phyloP scores from a whole-genome alignment of 2,888 invertebrate species.

The Helleia helle region DNA sequence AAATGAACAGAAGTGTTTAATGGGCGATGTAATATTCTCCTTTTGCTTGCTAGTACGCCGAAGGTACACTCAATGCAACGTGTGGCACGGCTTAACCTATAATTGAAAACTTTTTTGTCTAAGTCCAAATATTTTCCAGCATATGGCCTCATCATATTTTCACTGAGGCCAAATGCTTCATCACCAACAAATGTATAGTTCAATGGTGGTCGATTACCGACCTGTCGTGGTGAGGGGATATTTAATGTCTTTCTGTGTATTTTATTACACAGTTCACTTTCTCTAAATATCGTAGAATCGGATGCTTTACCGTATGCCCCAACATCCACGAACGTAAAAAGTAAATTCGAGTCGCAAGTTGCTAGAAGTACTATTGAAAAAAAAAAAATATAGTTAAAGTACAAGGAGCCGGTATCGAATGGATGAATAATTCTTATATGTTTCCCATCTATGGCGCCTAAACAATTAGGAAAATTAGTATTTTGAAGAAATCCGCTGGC shows the following conservation, averaged over 20 bases:
- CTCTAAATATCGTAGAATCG: conserved; percentile 22
- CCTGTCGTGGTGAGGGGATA: conserved; percentile 20
- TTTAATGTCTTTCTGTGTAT: conserved; percentile 20
- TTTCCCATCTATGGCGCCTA: conserved; percentile 20
- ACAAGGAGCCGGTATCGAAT: conserved; percentile 20
- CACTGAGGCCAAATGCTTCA: conserved; percentile 20
- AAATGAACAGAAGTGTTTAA: conserved; percentile 17
- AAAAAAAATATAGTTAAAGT: conserved; percentile 20
- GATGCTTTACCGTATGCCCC: conserved; percentile 22
- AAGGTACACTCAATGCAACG: conserved; percentile 19
- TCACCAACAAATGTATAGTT: conserved; percentile 21
- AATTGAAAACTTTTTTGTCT: conserved; percentile 19
- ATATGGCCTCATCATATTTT: conserved; percentile 21
- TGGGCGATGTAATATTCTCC: conserved; percentile 22
- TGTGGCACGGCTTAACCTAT: conserved; percentile 15
- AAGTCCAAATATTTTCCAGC: conserved; percentile 13
- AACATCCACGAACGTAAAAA: conserved; percentile 25
- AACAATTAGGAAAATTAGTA: conserved; percentile 22
- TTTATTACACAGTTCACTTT: conserved; percentile 22
- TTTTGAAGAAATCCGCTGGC: conserved; percentile 22
- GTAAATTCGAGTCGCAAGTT: conserved; percentile 23
- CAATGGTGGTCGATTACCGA: conserved; percentile 20
- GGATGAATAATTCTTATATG: conserved; percentile 21
- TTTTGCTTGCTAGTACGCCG: conserved; percentile 20
- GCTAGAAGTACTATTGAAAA: conserved; percentile 23